Percentiles rank a stretch among this genome's conserved stretches.
These are phyloP conservation scores for Melieria omissa DNA, from an alignment of 2,888 invertebrate genomes.

Conservation along the genomic window DNA sequence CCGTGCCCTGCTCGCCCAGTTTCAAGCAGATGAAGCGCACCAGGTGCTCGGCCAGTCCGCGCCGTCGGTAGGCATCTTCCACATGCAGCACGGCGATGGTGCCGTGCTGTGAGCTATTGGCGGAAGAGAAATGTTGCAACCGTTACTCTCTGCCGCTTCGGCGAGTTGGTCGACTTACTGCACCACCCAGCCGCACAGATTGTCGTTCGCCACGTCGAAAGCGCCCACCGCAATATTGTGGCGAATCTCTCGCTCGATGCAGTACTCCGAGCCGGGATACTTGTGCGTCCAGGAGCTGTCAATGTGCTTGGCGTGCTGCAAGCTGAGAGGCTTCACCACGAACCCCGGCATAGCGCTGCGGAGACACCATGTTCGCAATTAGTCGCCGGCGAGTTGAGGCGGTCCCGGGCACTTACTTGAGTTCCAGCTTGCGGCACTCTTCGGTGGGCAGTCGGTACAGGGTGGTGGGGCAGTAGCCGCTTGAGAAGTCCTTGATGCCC, in stretches of 20 bases:
- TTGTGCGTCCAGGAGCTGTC: slow-evolving; percentile 26
- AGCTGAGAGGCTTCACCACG: slow-evolving; percentile 14
- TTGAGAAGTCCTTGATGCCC: background rate
- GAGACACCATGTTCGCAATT: background rate
- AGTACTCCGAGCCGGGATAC: slow-evolving; percentile 42
- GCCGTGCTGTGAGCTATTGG: slow-evolving; percentile 35
- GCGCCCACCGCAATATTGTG: slow-evolving; percentile 44
- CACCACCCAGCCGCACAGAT: slow-evolving; percentile 47
- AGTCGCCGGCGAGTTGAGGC: background rate
- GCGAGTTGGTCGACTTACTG: slow-evolving; percentile 30
- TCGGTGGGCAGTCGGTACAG: slow-evolving; percentile 26
- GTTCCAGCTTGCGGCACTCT: slow-evolving; percentile 18
- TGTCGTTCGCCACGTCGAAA: slow-evolving; percentile 37
- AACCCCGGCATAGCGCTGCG: slow-evolving; percentile 17
- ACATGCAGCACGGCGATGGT: slow-evolving; percentile 44
- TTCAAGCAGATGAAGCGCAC: slow-evolving; percentile 38
- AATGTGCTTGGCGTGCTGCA: slow-evolving; percentile 2
- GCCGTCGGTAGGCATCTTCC: slow-evolving; percentile 36
- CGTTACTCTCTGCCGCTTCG: background rate
- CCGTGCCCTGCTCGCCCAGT: slow-evolving; percentile 38
- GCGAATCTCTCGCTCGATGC: slow-evolving; percentile 41
- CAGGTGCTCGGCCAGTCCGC: slow-evolving; percentile 42
- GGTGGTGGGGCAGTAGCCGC: slow-evolving; percentile 17
- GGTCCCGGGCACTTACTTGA: slow-evolving; percentile 16
- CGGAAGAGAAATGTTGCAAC: background rate